Evolutionary conservation across 2,888 invertebrate species (phyloP).

Genomic region (Dicranocentrus wangi): DNA sequence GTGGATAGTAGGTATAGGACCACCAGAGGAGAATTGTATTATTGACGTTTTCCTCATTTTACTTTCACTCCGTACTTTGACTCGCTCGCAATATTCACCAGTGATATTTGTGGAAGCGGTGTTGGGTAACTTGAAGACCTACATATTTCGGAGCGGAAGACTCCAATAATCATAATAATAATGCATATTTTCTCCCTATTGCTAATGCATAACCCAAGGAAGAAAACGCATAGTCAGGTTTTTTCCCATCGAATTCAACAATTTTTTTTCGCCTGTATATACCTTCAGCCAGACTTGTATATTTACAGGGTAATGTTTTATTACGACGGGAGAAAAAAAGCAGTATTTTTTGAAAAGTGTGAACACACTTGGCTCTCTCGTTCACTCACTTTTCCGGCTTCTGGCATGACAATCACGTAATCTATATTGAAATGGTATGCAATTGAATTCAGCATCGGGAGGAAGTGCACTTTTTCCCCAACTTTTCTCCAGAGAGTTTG

Average conservation of each 20-base stretch:
- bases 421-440: constrained; percentile 62
- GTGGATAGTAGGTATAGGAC: background rate
- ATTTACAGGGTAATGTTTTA: too few relatives aligned
- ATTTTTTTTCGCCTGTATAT: too few relatives aligned
- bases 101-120: too few relatives aligned
- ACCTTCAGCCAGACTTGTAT: too few relatives aligned
- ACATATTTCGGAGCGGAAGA: constrained; percentile 27
- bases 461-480: constrained; percentile 48
- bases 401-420: constrained; percentile 61
- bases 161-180: constrained; percentile 49
- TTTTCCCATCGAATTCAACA: background rate
- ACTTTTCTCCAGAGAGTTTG: constrained; percentile 40
- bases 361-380: background rate
- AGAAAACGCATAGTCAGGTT: constrained; percentile 25
- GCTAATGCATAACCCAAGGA: constrained; percentile 16
- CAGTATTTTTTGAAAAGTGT: too few relatives aligned
- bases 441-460: constrained; percentile 53
- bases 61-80: constrained; percentile 22
- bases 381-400: constrained; percentile 25
- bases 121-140: background rate
- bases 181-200: constrained; percentile 47
- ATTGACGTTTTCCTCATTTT: constrained; percentile 50
- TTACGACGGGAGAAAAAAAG: too few relatives aligned
- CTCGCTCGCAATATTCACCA: too few relatives aligned
- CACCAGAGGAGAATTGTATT: constrained; percentile 14